These are phyloP conservation scores for Hoplias malabaricus DNA, from an alignment of 2,113 vertebrate genomes.

Conservation along the genomic window DNA sequence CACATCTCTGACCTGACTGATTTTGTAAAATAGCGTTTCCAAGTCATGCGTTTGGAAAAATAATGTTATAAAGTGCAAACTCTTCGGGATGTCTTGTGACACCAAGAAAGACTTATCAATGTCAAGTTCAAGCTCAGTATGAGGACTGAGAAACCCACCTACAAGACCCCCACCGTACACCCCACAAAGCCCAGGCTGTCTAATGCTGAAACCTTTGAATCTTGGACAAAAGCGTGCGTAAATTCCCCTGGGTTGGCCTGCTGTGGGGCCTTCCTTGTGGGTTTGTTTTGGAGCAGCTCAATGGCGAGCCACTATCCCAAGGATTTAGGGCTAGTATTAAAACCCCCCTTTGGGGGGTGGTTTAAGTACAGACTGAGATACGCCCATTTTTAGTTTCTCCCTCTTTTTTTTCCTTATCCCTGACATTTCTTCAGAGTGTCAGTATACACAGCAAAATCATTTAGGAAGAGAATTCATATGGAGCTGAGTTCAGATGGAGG, in stretches of 20 bases:
- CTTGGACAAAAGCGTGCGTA: slow-evolving; percentile 37
- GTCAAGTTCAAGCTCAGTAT: slow-evolving; percentile 27
- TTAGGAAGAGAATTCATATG: background rate
- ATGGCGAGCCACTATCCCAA: slow-evolving; percentile 36
- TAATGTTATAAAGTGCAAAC: background rate
- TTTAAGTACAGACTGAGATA: slow-evolving; percentile 8
- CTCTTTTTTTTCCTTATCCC: background rate
- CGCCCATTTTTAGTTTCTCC: background rate
- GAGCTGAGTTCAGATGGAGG: background rate
- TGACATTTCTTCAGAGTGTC: background rate
- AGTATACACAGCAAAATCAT: background rate
- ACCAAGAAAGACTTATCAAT: slow-evolving; percentile 1
- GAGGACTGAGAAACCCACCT: slow-evolving; percentile 25
- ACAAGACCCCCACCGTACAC: slow-evolving; percentile 9
- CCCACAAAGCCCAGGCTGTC: slow-evolving; percentile 8
- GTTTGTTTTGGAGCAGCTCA: slow-evolving; percentile 37
- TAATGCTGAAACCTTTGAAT: slow-evolving; percentile 38
- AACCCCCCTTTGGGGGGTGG: slow-evolving; percentile 17
- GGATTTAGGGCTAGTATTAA: slow-evolving; percentile 39
- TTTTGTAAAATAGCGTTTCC: background rate
- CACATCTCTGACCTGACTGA: too few species aligned
- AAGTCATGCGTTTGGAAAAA: background rate
- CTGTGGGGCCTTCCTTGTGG: slow-evolving; percentile 25
- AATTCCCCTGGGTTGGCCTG: slow-evolving; percentile 37
- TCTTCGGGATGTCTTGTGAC: background rate